Base-by-base conservation (phyloP, 2,888 invertebrate species). In the Tetragnatha montana region DNA sequence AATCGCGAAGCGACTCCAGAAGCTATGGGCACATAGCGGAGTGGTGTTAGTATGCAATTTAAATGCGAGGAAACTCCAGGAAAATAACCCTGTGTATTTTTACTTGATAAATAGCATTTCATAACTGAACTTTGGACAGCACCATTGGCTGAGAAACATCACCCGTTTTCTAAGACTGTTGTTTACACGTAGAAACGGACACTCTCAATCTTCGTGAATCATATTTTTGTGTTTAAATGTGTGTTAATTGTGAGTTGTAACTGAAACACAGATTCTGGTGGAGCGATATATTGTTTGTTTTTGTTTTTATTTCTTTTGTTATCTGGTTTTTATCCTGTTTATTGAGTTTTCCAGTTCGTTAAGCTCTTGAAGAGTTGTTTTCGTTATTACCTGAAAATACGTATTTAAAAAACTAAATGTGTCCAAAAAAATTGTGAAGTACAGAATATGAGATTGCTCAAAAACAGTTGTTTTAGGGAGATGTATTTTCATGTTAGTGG, bases 191-290 rank as follows among this genome's bases (percentile, higher is more conserved):
- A 35, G 12, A 74, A 35, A 87, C 73, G 49, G 22, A 60, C 35
- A 78, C 81, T 19, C 60, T 81, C 76, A 76, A 75, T 50, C 69
- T 71, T 49, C 49, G 81, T 80, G 75, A 76, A 85, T 70, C 76
- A 81, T 76, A 81, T 89, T 81, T 89, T 89, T 89, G 80, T 85
- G 89, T 85, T 89, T 76, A 89, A 80, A 70, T 80, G 69, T 70
- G 85, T 85, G 80, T 80, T 84, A 49, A 51, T 50, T 70, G 74
- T 81, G 74, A 71, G 50, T 70, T 89, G 73, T 89, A 80, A 81
- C 51, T 79, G 49, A 78, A 69, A 35, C 35, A 80, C 22, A 85
- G 80, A 85, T 81, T 71, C 22, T 78, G 89, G 85, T 73, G 85
- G 81, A 86, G 81, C 60, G 81, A 85, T 81, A 76, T 79, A 47